phyloP scores from a whole-genome alignment of 2,113 vertebrate genomes.

The Ceyx cyanopectus region DNA sequence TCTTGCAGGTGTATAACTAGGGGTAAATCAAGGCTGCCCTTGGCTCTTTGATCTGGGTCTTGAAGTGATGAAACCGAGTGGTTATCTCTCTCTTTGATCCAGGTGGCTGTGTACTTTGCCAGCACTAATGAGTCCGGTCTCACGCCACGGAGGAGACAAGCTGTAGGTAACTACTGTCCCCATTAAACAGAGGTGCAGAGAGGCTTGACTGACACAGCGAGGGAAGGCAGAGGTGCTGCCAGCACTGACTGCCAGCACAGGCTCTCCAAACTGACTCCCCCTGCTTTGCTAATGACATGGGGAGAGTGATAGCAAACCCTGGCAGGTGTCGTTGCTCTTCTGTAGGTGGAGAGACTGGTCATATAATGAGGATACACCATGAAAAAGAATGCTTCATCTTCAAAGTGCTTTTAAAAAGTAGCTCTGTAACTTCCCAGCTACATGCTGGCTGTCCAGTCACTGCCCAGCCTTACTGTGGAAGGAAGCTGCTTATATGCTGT shows the following conservation, averaged over 20 bases:
- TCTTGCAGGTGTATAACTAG: conserved; percentile 24
- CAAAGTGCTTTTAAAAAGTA: not conserved
- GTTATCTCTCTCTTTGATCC: conserved; percentile 11
- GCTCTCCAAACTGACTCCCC: not conserved
- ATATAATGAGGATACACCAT: not conserved
- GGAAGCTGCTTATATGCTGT: not conserved
- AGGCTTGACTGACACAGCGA: not conserved
- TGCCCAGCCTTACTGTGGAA: not conserved
- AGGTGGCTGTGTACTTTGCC: not conserved
- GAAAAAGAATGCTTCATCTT: not conserved
- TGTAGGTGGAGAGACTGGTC: not conserved
- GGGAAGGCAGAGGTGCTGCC: not conserved
- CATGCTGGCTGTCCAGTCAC: not conserved
- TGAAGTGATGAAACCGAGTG: not conserved
- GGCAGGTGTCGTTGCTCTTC: not conserved
- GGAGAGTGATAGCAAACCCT: not conserved
- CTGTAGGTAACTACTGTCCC: not conserved
- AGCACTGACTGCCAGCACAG: not conserved
- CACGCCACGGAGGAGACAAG: accelerated
- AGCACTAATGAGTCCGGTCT: not conserved
- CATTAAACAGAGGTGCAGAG: not conserved
- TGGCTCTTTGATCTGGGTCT: conserved; percentile 13
- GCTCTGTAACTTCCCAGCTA: not conserved
- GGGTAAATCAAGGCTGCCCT: conserved; percentile 26
- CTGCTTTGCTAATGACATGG: accelerated